A percentile compares a stretch with the other conserved stretches of the same genome.
These are phyloP conservation scores for Caenorhabditis imperialis DNA, from an alignment of 2,888 invertebrate species.

Conservation along the genomic window DNA sequence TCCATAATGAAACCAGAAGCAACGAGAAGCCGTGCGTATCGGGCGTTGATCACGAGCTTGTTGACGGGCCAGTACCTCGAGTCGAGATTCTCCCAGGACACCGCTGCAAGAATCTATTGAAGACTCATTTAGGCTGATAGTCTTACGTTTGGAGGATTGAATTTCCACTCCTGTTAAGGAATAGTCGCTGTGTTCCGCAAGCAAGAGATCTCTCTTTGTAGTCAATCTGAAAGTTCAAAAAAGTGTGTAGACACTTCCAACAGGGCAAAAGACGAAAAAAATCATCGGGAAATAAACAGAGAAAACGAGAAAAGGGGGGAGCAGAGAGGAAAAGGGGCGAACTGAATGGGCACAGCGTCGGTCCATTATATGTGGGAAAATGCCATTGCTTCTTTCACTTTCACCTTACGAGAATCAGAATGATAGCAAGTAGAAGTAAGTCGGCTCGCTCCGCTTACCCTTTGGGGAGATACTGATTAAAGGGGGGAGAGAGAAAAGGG, in stretches of 20 bases:
- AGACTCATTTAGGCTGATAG: not conserved
- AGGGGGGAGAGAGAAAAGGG: no score
- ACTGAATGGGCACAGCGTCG: not conserved
- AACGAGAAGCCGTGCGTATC: conserved; percentile 55
- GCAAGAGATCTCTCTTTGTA: conserved; percentile 37
- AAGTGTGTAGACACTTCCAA: not conserved
- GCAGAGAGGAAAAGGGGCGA: not conserved
- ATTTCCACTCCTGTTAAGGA: conserved; percentile 50
- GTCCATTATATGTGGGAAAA: conserved; percentile 10
- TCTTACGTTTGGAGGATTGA: conserved; percentile 32
- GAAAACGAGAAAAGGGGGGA: not conserved
- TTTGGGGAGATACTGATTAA: no score
- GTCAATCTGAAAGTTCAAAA: conserved; percentile 42
- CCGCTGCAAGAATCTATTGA: conserved; percentile 15
- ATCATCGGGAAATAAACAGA: not conserved
- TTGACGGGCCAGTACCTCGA: conserved; percentile 56
- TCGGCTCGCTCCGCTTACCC: no score
- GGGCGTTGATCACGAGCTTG: conserved; percentile 55
- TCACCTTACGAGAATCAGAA: no score
- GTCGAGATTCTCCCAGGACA: conserved; percentile 45
- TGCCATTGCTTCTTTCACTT: no score
- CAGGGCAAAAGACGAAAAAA: not conserved
- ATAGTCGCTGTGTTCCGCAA: conserved; percentile 32
- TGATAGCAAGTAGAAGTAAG: no score
- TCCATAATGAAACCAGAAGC: conserved; percentile 59